phyloP scores from a whole-genome alignment of 2,888 invertebrate species.

The Acanthopleura granulata region DNA sequence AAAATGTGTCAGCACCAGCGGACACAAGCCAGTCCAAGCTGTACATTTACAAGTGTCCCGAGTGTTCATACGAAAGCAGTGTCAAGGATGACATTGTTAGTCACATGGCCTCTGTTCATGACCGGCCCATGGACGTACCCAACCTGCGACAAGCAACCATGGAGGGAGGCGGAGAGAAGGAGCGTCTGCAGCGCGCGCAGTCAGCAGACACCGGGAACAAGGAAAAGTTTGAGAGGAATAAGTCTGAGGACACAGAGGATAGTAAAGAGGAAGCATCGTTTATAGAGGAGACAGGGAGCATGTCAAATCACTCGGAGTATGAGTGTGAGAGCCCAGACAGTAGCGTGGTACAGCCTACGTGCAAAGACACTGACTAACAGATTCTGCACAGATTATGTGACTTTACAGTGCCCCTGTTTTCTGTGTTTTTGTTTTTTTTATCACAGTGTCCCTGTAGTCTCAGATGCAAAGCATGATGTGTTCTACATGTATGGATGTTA shows the following conservation, averaged over 20 bases:
- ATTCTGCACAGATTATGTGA: not conserved
- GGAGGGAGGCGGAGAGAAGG: not conserved
- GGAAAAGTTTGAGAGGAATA: not conserved
- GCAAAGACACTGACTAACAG: not conserved
- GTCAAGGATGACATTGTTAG: not conserved
- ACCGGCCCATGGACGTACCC: not conserved
- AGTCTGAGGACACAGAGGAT: slow-evolving; percentile 2
- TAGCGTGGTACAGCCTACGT: not conserved
- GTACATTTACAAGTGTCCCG: slow-evolving; percentile 4
- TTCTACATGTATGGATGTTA: too few relatives aligned
- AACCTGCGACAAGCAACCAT: not conserved
- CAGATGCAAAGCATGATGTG: too few relatives aligned
- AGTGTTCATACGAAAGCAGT: slow-evolving; percentile 6
- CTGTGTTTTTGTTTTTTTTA: too few relatives aligned
- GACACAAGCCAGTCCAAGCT: not conserved
- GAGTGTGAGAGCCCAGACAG: slow-evolving; percentile 17
- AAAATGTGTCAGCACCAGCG: not conserved
- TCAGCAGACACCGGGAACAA: not conserved
- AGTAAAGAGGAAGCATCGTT: too few relatives aligned
- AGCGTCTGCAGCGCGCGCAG: not conserved
- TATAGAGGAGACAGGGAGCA: not conserved
- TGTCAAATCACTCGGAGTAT: not conserved
- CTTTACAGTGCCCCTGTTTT: too few relatives aligned
- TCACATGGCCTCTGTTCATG: slow-evolving; percentile 7
- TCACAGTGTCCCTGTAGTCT: too few relatives aligned